phyloP scores from a whole-genome alignment of 2,888 invertebrate species.

The Sesia bembeciformis region DNA sequence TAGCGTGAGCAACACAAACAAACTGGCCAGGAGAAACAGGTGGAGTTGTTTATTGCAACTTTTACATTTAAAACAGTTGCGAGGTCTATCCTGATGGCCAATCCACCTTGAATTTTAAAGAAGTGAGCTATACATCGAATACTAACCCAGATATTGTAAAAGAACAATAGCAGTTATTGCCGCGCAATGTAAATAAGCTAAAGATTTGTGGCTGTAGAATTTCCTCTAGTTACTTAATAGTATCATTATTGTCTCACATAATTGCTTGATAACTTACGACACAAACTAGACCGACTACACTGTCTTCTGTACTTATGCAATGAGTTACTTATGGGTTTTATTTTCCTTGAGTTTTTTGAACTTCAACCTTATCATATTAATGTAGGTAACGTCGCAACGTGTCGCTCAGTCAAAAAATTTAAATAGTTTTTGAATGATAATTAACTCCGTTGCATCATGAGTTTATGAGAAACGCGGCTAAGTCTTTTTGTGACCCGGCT shows the following conservation, averaged over 20 bases:
- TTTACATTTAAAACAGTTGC: conserved; percentile 8
- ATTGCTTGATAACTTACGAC: not conserved
- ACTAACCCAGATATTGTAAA: too few relatives aligned
- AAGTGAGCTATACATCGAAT: too few relatives aligned
- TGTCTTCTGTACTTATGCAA: not conserved
- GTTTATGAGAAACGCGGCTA: too few relatives aligned
- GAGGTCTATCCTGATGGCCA: not conserved
- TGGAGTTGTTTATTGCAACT: conserved; percentile 42
- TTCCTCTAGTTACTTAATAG: not conserved
- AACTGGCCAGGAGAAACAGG: conserved; percentile 20
- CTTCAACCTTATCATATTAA: not conserved
- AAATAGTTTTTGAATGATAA: too few relatives aligned
- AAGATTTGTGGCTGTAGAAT: not conserved
- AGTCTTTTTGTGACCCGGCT: too few relatives aligned
- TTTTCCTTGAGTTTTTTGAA: not conserved
- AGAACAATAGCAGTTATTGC: not conserved
- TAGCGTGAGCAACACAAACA: conserved; percentile 16
- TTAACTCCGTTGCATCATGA: too few relatives aligned
- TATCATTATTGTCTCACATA: not conserved
- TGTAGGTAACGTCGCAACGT: not conserved
- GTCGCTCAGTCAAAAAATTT: not conserved
- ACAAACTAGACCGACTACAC: not conserved
- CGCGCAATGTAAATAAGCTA: not conserved
- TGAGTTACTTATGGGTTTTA: too few relatives aligned
- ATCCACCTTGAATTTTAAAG: too few relatives aligned